A percentile compares a stretch with the other conserved stretches of the same genome.
Conservation (phyloP, 2,113 vertebrate species). For the Corvus cornix region DNA sequence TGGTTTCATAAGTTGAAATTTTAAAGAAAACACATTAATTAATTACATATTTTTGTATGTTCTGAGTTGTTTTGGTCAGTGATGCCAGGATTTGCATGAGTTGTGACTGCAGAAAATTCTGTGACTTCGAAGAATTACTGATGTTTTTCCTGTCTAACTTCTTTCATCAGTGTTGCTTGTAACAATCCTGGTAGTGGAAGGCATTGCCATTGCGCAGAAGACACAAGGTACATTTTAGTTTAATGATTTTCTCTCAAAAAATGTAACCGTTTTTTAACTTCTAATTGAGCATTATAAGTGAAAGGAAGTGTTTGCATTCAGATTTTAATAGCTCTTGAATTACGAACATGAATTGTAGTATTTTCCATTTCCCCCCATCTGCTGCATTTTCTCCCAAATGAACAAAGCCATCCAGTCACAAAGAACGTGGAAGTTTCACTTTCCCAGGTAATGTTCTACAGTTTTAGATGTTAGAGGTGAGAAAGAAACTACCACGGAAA, state of each 20-base stretch:
- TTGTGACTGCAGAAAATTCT: not conserved
- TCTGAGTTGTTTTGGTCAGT: not conserved
- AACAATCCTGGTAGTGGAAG: constrained; percentile 91
- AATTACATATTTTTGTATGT: not conserved
- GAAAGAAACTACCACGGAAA: not conserved
- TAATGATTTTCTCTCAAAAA: not conserved
- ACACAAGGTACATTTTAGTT: constrained; percentile 83
- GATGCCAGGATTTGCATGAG: not conserved
- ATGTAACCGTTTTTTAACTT: not conserved
- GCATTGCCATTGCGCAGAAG: constrained; percentile 92
- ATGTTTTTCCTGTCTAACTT: constrained; percentile 52
- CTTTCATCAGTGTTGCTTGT: constrained; percentile 86
- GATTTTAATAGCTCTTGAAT: not conserved
- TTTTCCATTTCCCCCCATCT: not conserved
- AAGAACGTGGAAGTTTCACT: not conserved
- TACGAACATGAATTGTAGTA: not conserved
- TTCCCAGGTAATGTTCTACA: not conserved
- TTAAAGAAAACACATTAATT: not conserved
- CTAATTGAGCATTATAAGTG: not conserved
- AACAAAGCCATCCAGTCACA: not conserved
- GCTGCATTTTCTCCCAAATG: not conserved
- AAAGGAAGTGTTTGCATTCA: not conserved
- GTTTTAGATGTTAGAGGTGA: not conserved
- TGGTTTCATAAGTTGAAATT: not conserved
- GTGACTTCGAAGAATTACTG: constrained; percentile 5